Base-by-base conservation (phyloP, 2,113 vertebrate genomes). In the Pteropus alecto region DNA sequence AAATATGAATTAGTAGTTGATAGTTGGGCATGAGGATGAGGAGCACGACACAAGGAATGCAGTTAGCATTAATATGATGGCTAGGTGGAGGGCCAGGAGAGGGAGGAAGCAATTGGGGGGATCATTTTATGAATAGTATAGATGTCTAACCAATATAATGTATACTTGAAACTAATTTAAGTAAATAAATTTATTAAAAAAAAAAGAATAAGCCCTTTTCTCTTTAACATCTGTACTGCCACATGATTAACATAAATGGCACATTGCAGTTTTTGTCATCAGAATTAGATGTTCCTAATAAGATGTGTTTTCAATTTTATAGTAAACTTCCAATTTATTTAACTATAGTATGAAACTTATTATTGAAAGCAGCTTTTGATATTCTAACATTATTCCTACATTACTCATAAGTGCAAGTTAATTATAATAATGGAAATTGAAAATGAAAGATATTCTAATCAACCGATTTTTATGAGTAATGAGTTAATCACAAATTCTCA, bases 271-370 rank as follows among this genome's bases (percentile, higher is more conserved):
- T 98, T 96, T 94, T 68, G 95, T 96, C 94, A 96, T 15, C 54
- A 97, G 96, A 90, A 77, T 94, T 84, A 96, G 30, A 88, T 88
- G 24, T 46, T 82, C 22, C 89, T 98, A 96, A 43, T 70, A 94
- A 67, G 85, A 93, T 87, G 33, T 87, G 33, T n/a, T 98, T 98
- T 81, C 46, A 96, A 74, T 98, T 97, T 97, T 74, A 78, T 67
- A 30, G 68, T 95, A 97, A 97, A 97, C 22, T 71, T 95, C 48
- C n/a, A 89, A 30, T 91, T 43, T 97, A 41, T 67, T 98, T 97
- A 94, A 24, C 16, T 96, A 90, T 56, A 89, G 14, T 70, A 71
- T 93, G 26, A 88, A n/a, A 24, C 88, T 98, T 94, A 93, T 97
- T 92, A 97, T 77, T 92, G 56, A 97, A 98, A 94, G 65, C 10